These are phyloP conservation scores for Hylaeus volcanicus DNA, from an alignment of 1,140 invertebrate genomes.

Conservation along the genomic window DNA sequence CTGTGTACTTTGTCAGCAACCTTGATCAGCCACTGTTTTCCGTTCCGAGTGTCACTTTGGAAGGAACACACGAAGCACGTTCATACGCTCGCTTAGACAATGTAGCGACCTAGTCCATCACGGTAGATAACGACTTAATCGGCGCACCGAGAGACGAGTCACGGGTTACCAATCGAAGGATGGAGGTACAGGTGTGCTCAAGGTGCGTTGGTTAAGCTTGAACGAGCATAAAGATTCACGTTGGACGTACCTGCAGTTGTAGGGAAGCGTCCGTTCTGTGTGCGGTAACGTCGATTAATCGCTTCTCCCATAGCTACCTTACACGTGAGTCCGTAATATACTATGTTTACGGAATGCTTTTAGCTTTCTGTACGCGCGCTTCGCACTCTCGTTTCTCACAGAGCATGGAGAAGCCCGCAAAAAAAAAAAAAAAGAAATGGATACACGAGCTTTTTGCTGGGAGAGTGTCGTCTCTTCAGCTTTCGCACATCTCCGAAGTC, in stretches of 20 bases:
- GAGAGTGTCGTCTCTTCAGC: neutral
- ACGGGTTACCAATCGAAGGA: neutral
- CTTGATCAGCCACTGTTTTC: neutral
- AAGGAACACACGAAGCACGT: conserved; percentile 8
- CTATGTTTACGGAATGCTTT: conserved; percentile 51
- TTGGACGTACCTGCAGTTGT: conserved; percentile 71
- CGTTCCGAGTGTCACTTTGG: neutral
- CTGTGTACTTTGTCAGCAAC: no score
- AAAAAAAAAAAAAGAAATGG: neutral
- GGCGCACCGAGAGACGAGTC: conserved; percentile 34
- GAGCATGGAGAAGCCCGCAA: neutral
- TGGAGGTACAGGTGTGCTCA: conserved; percentile 5
- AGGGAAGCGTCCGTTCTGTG: conserved; percentile 71
- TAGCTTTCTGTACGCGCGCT: conserved; percentile 26
- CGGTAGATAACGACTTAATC: conserved; percentile 44
- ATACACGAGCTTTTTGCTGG: no score
- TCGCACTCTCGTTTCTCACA: conserved; percentile 17
- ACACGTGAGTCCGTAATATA: conserved; percentile 70
- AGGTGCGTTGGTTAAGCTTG: conserved; percentile 60
- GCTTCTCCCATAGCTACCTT: conserved; percentile 66
- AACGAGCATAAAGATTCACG: conserved; percentile 55
- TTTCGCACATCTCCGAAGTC: neutral
- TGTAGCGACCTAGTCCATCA: conserved; percentile 19
- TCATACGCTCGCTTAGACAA: conserved; percentile 36
- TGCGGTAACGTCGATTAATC: conserved; percentile 70